Base-by-base conservation (phyloP, 2,888 invertebrate species). In the Thysanoteuthis rhombus region DNA sequence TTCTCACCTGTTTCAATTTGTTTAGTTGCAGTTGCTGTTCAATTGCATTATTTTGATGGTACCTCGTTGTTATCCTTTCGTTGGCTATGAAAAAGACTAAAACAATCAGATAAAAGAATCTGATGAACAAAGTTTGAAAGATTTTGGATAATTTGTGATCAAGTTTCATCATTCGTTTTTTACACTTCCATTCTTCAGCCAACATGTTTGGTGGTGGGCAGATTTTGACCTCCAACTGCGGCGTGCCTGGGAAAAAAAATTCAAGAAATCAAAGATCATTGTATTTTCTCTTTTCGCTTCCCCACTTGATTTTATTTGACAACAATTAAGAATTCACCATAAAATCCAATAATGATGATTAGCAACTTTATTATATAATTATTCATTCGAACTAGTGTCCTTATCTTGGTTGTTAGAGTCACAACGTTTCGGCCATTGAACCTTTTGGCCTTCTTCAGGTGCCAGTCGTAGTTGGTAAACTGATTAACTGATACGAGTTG, bases 81-180 rank as follows among this genome's bases (percentile, higher is more conserved):
- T 92, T 92, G 12, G 45, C 8, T 0, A 92, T 45, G 45, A 92
- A 45, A 92, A 32, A 19, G 3, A 92, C n/a, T 22, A 92, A 92
- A 42, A 92, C 19, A n/a, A 42, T n/a, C 3, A 92, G 8, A 92
- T 92, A 92, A 19, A 92, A 42, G 36, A 32, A 92, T n/a, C 92
- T 32, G 92, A n/a, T 45, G 92, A 92, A 92, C 32, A 92, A 45
- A 5, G 92, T 10, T 32, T 45, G 42, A 12, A 92, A 92, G 19
- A 92, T 42, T 22, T 92, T 92, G 32, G 45, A 92, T 19, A 92
- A 36, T 40, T 92, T 92, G 45, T 92, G 45, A 92, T 92, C 92
- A 12, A 92, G 92, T 92, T 42, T 38, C 92, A 92, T 22, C n/a
- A 42, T 92, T 92, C 22, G 42, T 32, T 92, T 92, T 39, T 92